Percentiles rank a stretch among this genome's conserved stretches.
phyloP scores from a whole-genome alignment of 1,140 invertebrate genomes.

The Pseudomyrmex gracilis region DNA sequence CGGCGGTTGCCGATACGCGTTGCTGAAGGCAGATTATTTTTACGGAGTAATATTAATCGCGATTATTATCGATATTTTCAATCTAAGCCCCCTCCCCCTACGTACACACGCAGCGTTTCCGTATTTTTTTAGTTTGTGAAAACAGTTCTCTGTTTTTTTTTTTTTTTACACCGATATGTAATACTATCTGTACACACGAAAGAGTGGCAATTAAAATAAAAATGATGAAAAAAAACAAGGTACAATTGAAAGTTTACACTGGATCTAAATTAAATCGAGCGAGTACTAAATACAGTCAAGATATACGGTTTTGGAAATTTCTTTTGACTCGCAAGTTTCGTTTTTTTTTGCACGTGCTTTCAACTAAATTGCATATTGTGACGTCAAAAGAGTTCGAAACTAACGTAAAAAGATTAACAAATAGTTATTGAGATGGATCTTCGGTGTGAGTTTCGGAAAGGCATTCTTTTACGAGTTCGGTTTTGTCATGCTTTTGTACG shows the following conservation, averaged over 20 bases:
- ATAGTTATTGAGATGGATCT: background rate
- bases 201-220: background rate
- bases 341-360: no score
- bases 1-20: background rate
- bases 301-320: no score
- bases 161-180: background rate
- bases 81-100: no score
- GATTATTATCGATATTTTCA: background rate
- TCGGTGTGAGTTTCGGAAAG: background rate
- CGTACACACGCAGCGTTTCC: no score
- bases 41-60: conserved; percentile 23
- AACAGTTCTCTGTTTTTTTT: background rate
- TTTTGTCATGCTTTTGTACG: conserved; percentile 49
- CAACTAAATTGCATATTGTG: no score
- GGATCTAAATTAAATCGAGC: no score
- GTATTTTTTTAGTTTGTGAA: background rate
- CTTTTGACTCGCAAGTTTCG: no score
- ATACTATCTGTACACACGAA: background rate
- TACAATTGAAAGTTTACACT: no score
- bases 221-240: background rate
- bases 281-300: no score
- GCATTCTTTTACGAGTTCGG: conserved; percentile 7
- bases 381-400: background rate
- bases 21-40: conserved; percentile 31
- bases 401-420: background rate